Percentiles rank a stretch among this genome's conserved stretches.
These are phyloP conservation scores for Drosophila eugracilis DNA, from an alignment of 1,140 invertebrate genomes.

Conservation along the genomic window DNA sequence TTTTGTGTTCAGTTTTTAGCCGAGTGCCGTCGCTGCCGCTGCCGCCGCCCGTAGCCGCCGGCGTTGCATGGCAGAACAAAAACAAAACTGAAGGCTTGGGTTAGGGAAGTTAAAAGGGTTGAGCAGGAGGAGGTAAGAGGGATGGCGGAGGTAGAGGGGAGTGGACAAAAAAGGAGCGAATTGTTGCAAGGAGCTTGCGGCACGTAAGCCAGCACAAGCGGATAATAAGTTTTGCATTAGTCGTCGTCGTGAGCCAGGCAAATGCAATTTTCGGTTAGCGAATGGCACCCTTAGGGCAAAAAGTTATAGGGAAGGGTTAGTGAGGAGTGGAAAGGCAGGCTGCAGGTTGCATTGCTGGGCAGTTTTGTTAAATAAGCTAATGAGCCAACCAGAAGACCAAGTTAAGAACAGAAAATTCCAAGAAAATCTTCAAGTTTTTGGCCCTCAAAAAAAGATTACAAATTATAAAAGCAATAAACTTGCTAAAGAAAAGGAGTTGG, in stretches of 20 bases:
- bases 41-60: slow-evolving; percentile 16
- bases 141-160: neutral
- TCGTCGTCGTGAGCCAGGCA: slow-evolving; percentile 14
- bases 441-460: no score
- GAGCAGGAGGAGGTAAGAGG: no score
- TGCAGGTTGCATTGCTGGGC: neutral
- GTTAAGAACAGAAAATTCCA: neutral
- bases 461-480: no score
- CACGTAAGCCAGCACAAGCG: slow-evolving; percentile 56
- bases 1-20: slow-evolving; percentile 57
- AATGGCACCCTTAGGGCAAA: neutral
- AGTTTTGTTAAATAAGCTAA: slow-evolving; percentile 27
- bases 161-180: neutral
- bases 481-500: no score
- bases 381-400: slow-evolving; percentile 10
- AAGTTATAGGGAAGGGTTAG: no score
- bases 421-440: slow-evolving; percentile 7
- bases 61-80: slow-evolving; percentile 12
- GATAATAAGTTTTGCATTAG: slow-evolving; percentile 70
- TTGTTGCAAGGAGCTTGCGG: slow-evolving; percentile 1
- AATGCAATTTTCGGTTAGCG: slow-evolving; percentile 46
- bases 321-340: no score
- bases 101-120: no score
- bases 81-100: no score
- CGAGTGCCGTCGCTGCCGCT: no score